These are phyloP conservation scores for Fragum whitleyi DNA, from an alignment of 2,888 invertebrate species.

Conservation along the genomic window DNA sequence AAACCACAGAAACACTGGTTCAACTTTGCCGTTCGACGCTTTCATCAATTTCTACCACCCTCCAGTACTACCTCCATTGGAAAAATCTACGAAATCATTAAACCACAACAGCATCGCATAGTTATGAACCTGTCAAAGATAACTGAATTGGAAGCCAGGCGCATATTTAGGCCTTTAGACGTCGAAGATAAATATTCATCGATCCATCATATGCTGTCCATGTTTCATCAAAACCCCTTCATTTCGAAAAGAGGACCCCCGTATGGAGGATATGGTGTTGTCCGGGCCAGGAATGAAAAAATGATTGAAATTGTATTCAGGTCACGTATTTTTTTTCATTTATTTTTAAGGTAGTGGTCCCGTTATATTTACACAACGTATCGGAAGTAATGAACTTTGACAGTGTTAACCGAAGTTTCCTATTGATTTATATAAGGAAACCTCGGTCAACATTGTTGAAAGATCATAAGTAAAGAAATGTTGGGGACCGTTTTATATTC, in stretches of 20 bases:
- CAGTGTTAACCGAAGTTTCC: no score
- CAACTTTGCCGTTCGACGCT: conserved; percentile 78
- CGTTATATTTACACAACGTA: no score
- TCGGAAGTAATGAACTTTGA: no score
- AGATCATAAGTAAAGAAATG: no score
- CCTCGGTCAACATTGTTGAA: no score
- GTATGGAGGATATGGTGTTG: conserved; percentile 78
- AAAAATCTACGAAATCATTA: not conserved
- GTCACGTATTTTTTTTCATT: conserved; percentile 63
- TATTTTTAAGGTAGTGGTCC: no score
- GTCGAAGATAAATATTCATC: conserved; percentile 66
- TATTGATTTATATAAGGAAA: no score
- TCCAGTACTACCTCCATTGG: not conserved
- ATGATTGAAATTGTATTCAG: conserved; percentile 83
- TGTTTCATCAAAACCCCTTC: conserved; percentile 84
- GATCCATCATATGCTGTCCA: conserved; percentile 78
- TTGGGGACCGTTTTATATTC: no score
- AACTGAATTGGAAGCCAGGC: not conserved
- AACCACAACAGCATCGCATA: not conserved
- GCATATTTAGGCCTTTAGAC: conserved; percentile 76
- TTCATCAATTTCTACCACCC: conserved; percentile 76
- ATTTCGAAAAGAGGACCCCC: conserved; percentile 81
- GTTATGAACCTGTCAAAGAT: not conserved
- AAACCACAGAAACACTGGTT: conserved; percentile 63
- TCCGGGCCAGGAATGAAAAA: conserved; percentile 79